A percentile compares a stretch with the other conserved stretches of the same genome.
These are phyloP conservation scores for Tiaroga cobitis DNA, from an alignment of 2,797 vertebrate genomes.

Conservation along the genomic window DNA sequence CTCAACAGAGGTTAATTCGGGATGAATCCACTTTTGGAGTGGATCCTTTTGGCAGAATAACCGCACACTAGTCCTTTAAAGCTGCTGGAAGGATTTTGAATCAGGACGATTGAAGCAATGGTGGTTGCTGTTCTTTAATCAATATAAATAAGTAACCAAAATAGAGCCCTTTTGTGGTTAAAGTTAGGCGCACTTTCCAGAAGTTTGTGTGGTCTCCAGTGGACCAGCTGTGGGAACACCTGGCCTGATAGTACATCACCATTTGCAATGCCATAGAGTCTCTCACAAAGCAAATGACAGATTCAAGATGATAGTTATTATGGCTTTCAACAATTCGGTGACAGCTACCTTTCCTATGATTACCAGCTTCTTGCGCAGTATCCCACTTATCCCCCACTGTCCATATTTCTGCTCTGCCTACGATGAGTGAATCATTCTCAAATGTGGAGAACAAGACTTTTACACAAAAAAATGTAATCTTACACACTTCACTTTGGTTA, in stretches of 20 bases:
- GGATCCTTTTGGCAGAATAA: conserved; percentile 24
- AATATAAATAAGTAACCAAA: conserved; percentile 1
- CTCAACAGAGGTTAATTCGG: conserved; percentile 31
- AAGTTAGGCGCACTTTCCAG: neutral
- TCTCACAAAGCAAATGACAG: conserved; percentile 27
- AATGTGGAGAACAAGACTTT: conserved; percentile 16
- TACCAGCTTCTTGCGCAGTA: conserved; percentile 33
- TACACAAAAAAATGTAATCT: neutral
- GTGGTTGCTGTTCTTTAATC: neutral
- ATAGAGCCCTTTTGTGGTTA: neutral
- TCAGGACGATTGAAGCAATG: neutral
- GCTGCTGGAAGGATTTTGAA: conserved; percentile 20
- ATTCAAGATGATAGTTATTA: conserved; percentile 52
- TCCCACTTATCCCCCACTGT: conserved; percentile 25
- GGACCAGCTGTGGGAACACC: conserved; percentile 22
- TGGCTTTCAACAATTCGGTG: conserved; percentile 31
- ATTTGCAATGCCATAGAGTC: conserved; percentile 21
- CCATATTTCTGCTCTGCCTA: conserved; percentile 15
- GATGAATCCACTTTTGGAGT: conserved; percentile 30
- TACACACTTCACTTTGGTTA: neutral
- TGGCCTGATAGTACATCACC: conserved; percentile 27
- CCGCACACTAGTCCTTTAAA: conserved; percentile 5
- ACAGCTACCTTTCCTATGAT: conserved; percentile 46
- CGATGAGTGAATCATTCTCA: conserved; percentile 35
- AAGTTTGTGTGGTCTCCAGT: conserved; percentile 25